Evolutionary conservation across 2,888 invertebrate genomes (phyloP).

Genomic region (Notocelia uddmanniana): DNA sequence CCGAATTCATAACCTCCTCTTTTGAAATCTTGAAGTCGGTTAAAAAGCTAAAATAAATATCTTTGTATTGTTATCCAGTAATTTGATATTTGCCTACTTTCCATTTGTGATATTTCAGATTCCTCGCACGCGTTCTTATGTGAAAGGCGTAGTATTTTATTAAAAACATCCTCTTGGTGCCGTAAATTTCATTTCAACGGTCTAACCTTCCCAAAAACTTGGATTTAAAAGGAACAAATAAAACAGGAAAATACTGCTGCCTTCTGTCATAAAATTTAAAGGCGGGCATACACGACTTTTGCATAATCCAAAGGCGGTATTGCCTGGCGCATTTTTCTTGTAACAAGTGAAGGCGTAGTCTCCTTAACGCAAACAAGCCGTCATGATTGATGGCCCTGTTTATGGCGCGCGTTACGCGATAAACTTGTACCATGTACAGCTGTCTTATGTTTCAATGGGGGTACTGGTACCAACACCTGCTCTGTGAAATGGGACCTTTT

Average conservation of each 20-base stretch:
- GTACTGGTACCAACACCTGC: neutral
- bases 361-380: constrained; percentile 39
- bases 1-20: no score
- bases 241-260: constrained; percentile 33
- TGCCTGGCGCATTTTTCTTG: constrained; percentile 39
- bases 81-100: neutral
- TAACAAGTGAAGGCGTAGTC: constrained; percentile 40
- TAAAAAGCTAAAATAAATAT: no score
- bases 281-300: constrained; percentile 42
- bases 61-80: no score
- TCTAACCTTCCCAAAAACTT: constrained; percentile 5
- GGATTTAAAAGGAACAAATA: constrained; percentile 28
- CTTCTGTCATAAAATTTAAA: constrained; percentile 43
- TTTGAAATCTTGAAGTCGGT: no score
- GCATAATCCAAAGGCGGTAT: constrained; percentile 42
- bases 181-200: constrained; percentile 13
- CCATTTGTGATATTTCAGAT: neutral
- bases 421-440: constrained; percentile 35
- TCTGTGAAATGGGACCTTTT: neutral
- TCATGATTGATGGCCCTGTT: constrained; percentile 45
- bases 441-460: neutral
- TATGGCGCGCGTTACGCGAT: constrained; percentile 42
- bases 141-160: neutral
- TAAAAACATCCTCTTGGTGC: neutral
- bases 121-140: neutral